Percentiles rank a stretch among this genome's conserved stretches.
Evolutionary conservation across 2,113 vertebrate species (phyloP).

Genomic region (Rhineura floridana): DNA sequence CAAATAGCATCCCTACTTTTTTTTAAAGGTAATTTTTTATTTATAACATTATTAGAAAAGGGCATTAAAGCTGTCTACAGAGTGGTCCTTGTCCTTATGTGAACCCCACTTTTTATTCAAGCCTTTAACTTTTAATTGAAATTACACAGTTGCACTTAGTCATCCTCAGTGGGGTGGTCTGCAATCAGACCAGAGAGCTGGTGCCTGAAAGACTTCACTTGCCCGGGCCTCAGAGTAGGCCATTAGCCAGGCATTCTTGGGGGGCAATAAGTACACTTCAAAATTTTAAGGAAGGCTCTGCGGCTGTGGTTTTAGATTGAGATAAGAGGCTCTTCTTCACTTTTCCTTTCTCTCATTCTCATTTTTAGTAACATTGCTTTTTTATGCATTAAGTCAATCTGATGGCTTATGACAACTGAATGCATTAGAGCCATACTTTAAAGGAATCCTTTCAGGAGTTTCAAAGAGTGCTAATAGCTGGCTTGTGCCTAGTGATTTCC

Average conservation of each 20-base stretch:
- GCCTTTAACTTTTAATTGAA: slow-evolving; percentile 2
- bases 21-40: background rate
- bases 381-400: slow-evolving; percentile 35
- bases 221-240: background rate
- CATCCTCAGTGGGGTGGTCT: background rate
- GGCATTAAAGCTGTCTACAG: background rate
- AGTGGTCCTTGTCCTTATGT: background rate
- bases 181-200: background rate
- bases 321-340: slow-evolving; percentile 7
- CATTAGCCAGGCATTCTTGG: background rate
- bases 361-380: background rate
- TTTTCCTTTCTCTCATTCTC: slow-evolving; percentile 20
- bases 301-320: slow-evolving; percentile 6
- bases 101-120: background rate
- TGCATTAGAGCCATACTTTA: slow-evolving; percentile 18
- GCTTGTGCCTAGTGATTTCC: slow-evolving; percentile 19
- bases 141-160: background rate
- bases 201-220: background rate
- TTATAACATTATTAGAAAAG: background rate
- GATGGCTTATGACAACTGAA: slow-evolving; percentile 21
- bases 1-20: background rate
- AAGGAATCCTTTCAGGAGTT: background rate
- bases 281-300: background rate
- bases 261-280: background rate
- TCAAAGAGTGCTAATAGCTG: background rate